Base-by-base conservation (phyloP, 2,797 vertebrate genomes). In the Chelonia mydas region DNA sequence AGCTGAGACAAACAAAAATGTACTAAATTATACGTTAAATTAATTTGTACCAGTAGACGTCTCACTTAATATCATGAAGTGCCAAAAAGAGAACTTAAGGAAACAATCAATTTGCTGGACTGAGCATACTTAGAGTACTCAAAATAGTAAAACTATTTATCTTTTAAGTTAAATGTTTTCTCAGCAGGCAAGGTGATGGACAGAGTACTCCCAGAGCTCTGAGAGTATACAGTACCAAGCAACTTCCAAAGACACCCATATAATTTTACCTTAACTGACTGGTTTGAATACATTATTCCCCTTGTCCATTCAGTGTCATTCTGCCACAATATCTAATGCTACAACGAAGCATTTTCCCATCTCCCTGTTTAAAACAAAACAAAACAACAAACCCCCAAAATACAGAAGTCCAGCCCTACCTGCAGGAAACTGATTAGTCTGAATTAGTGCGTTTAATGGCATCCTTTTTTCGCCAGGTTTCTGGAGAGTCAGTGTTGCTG, bases 391-490 rank as follows among this genome's bases (percentile, higher is more conserved):
- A 31, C 80, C 11, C 11, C 13, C 1, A 92, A 86, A 41, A 3
- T 28, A 59, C 15, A 88, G 6, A 28, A 33, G 72, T 4, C 10
- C 61, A 49, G 45, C 31, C 49, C 41, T 97, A 98, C 98, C 97
- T 97, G 97, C 65, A 96, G 95, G 93, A 94, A 97, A 93, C 37
- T 96, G 96, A 83, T 74, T 97, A 83, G 98, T 72, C 79, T 98
- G 97, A 87, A 98, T 82, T 49, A 98, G 59, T 1, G 97, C 74
- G 81, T 93, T 97, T 82, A 97, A 74, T 0, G 97, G 95, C 87
- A 97, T 84, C 83, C 94, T 98, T 5, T 97, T 98, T 94, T 97
- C 97, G 77, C 87, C 91, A 91, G 97, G 80, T 80, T 97, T 98
- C 94, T 97, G 98, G 51, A 98, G 77, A 31, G 96, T 97, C 96